These are phyloP conservation scores for Myodes glareolus DNA, from an alignment of 2,113 vertebrate species.

Conservation along the genomic window DNA sequence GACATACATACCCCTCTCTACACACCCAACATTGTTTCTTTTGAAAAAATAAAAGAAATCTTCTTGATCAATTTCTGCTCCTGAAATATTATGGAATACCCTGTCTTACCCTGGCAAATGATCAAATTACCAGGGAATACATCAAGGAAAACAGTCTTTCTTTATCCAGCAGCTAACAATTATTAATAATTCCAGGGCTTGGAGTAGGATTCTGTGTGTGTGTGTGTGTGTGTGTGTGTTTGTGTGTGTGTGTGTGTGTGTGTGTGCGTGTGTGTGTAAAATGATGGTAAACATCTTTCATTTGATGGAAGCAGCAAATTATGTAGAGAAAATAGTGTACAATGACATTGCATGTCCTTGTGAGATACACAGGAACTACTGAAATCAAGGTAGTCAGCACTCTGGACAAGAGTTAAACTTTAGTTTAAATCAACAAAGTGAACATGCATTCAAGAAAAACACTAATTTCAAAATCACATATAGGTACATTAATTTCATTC, in stretches of 20 bases:
- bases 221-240: too few species aligned
- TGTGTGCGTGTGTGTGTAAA: neutral
- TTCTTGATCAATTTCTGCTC: neutral
- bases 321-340: neutral
- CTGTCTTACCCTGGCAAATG: neutral
- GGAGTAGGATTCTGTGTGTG: neutral
- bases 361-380: neutral
- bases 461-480: too few species aligned
- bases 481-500: too few species aligned
- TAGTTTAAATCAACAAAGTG: too few species aligned
- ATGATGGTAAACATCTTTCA: too few species aligned
- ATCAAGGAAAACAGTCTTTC: neutral
- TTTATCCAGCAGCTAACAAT: neutral
- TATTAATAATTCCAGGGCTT: neutral
- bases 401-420: neutral
- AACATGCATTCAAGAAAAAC: too few species aligned
- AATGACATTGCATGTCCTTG: neutral
- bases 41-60: neutral
- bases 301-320: too few species aligned
- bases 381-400: neutral
- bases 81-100: neutral
- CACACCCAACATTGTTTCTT: neutral
- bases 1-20: neutral
- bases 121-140: neutral
- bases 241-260: too few species aligned